Evolutionary conservation across 2,888 invertebrate genomes (phyloP), one percentile per base, ranked within the genome.

Genomic region (Ophonus ardosiacus): DNA sequence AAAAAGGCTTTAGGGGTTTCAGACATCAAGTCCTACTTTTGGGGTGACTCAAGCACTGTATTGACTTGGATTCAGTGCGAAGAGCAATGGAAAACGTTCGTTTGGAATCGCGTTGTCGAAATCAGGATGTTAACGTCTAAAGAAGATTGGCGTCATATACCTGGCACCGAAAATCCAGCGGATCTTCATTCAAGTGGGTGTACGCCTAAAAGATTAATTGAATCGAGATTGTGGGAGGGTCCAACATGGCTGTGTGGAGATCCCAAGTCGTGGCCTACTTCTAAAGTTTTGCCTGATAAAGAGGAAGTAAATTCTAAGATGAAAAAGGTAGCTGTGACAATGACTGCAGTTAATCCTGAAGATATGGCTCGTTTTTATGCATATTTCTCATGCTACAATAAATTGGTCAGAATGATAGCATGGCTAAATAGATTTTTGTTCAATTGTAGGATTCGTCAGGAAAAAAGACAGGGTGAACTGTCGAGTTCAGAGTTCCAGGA

Each of bases 181-280:
- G 88, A 89, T 84, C 84, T 89, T 6, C 88, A 88, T 6, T 89
- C 88, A 0, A 68, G 89, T 71, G 89, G 89, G 1, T 89, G 89
- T 81, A 76, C 76, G 13, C 84, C 87, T 0, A 79, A 85, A 71
- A 71, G 87, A 18, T 86, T 89, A 5, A 5, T 88, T 4, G 84
- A 88, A 31, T 86, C 87, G 0, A 76, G 78, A 86, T 89, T 89
- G 89, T 90, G 88, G 89, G 86, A 87, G 86, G 89, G 89, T 2
- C 89, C 89, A 8, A 17, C 68, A 0, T 89, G 88, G 89, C 83
- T 90, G 10, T 76, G 79, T 18, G 13, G 81, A 21, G 8, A 81
- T 6, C 65, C 82, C 21, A 82, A 86, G 21, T 6, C 82, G 6
- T 89, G 88, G 88, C 88, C 89, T 0, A 24, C 4, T n/a, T 31